Evolutionary conservation across 2,888 invertebrate genomes (phyloP).

Genomic region (Himalopsyche tibetana): DNA sequence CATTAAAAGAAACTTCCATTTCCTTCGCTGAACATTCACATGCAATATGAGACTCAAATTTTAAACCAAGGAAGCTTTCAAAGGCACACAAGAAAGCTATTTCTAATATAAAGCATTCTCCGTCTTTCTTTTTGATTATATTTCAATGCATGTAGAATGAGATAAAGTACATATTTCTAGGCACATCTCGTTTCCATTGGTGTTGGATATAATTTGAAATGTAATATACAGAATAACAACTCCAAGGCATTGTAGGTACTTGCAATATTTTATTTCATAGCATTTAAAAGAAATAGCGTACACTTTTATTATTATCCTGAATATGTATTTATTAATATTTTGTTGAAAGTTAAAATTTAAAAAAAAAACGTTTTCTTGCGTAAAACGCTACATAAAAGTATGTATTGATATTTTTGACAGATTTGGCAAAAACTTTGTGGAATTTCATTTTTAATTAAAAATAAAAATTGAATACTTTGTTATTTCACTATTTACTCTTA

Average conservation of each 20-base stretch:
- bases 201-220: conserved; percentile 40
- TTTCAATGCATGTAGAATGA: conserved; percentile 32
- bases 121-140: conserved; percentile 42
- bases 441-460: no score
- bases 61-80: conserved; percentile 28
- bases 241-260: not conserved
- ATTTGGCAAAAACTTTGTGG: no score
- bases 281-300: no score
- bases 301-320: no score
- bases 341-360: no score
- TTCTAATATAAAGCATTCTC: conserved; percentile 35
- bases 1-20: conserved; percentile 32
- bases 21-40: conserved; percentile 28
- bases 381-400: no score
- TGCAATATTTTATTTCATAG: not conserved
- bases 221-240: conserved; percentile 23
- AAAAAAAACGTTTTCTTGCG: no score
- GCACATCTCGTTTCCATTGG: conserved; percentile 17
- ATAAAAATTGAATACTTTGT: no score
- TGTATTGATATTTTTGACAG: no score
- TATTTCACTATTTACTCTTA: no score
- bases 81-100: conserved; percentile 40
- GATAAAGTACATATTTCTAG: conserved; percentile 5
- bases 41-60: conserved; percentile 34
- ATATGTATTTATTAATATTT: no score